Evolutionary conservation across 1,140 invertebrate genomes (phyloP), one percentile per base, ranked within the genome.

Genomic region (Amyelois transitella): DNA sequence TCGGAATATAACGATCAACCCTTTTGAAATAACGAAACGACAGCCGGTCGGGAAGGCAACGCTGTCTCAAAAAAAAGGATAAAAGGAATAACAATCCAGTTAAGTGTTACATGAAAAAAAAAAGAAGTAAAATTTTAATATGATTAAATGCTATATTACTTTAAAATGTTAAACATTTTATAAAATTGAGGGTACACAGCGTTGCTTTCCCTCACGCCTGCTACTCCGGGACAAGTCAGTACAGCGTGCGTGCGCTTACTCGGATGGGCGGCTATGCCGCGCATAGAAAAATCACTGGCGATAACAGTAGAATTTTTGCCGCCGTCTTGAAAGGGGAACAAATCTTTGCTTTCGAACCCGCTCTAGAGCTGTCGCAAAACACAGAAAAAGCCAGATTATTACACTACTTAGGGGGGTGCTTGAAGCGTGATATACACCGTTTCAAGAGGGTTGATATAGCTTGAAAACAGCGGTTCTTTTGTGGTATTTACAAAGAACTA

Each of bases 221-320:
- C 66, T 57, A 64, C 70, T 59, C 18, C 55, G 61, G 73, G 70
- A 77, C 76, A 80, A 76, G 72, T 75, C 75, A 83, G 60, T 61
- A 68, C n/a, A n/a, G n/a, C 76, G 81, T 84, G 81, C 84, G 55
- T 64, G 68, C 72, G 75, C 84, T 84, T 87, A 84, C 81, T 80
- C 43, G 51, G 50, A 53, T 56, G 25, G 61, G 51, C 58, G 65
- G 62, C 90, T 90, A 92, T 76, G 91, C 91, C 77, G 91, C 91
- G 89, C 90, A 92, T 81, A 92, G 90, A 91, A 92, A 92, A 89
- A 92, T 91, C 90, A 92, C 90, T 81, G 91, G 91, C 88, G 90
- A 91, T 87, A 92, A 86, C 80, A 92, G 89, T 79, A 92, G 89
- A 88, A 91, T 90, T 91, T 91, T 91, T 85, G 91, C 90, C 78